Conservation (phyloP, 2,797 vertebrate genomes). For the Pyrocephalus nanus region DNA sequence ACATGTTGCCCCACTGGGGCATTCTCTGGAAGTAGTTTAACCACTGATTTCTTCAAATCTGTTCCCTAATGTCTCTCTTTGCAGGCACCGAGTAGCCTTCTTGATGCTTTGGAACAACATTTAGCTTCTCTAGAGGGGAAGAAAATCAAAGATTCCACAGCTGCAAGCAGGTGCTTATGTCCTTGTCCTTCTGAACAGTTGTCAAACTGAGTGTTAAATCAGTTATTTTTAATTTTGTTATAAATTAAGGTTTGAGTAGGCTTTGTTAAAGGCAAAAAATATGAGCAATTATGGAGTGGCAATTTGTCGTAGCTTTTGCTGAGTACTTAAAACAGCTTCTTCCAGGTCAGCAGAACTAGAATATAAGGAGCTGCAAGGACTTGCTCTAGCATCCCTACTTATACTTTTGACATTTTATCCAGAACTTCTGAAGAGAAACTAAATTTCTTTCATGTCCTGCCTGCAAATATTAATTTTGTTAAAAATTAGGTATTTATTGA, state of each 20-base stretch:
- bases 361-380: not conserved
- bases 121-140: constrained; percentile 99
- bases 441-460: not conserved
- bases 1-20: not conserved
- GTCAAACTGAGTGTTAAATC: not conserved
- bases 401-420: not conserved
- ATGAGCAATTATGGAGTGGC: not conserved
- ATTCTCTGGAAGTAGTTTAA: not conserved
- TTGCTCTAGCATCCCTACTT: not conserved
- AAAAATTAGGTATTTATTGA: not conserved
- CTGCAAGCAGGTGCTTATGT: constrained; percentile 92
- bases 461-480: not conserved
- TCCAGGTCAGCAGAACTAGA: not conserved
- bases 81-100: constrained; percentile 94
- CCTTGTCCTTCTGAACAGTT: not conserved
- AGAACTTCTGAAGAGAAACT: not conserved
- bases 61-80: not conserved
- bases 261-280: not conserved
- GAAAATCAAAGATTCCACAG: constrained; percentile 99
- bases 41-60: not conserved
- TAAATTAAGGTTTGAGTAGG: not conserved
- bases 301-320: not conserved
- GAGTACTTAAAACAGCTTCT: not conserved
- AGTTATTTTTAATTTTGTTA: not conserved
- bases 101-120: constrained; percentile 96